phyloP scores from a whole-genome alignment of 1,140 invertebrate species.

The Meloidogyne chitwoodi region DNA sequence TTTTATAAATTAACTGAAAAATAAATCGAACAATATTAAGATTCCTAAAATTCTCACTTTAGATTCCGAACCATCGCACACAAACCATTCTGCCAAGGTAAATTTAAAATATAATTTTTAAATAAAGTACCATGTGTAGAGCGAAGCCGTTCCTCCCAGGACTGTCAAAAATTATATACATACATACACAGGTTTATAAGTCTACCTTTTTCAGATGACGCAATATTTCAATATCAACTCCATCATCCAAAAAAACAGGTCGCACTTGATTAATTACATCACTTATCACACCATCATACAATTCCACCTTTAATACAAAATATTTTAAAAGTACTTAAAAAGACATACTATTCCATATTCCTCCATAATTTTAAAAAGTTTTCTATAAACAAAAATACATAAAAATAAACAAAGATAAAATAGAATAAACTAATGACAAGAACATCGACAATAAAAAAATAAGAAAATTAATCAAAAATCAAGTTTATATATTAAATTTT shows the following conservation, averaged over 20 bases:
- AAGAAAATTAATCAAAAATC: neutral
- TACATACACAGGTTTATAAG: neutral
- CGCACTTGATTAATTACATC: neutral
- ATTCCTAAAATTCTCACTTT: neutral
- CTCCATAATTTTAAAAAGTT: neutral
- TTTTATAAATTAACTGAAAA: neutral
- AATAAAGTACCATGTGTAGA: neutral
- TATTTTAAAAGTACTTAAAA: neutral
- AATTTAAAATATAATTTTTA: neutral
- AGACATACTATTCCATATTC: neutral
- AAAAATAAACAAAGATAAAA: neutral
- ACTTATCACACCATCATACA: neutral
- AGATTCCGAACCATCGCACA: neutral
- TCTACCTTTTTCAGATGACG: neutral
- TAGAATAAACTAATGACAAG: neutral
- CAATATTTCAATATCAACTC: constrained; percentile 4
- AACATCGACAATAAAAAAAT: neutral
- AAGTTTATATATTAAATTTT: neutral
- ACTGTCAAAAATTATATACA: no score
- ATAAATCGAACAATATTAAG: no score
- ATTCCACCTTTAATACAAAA: neutral
- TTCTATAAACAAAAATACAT: neutral
- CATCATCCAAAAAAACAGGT: neutral
- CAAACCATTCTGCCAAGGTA: neutral
- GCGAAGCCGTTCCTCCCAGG: neutral